Conservation (phyloP, 1,140 invertebrate species). For the Sarcophaga peregrina region DNA sequence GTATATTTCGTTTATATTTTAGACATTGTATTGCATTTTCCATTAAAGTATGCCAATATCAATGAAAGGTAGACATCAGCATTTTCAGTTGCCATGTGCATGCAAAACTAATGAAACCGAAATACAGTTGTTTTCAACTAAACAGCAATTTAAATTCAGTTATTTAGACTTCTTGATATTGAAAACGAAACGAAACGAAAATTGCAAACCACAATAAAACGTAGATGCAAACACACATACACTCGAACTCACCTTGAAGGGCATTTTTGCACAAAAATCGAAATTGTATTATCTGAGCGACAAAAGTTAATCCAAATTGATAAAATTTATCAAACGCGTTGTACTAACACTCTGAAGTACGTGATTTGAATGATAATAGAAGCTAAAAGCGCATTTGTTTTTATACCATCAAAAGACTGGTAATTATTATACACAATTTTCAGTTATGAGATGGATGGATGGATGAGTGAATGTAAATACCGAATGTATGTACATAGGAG, state of each 20-base stretch:
- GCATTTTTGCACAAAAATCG: conserved; percentile 50
- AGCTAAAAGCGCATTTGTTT: conserved; percentile 56
- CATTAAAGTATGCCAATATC: conserved; percentile 33
- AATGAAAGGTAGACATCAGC: neutral
- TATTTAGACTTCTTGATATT: neutral
- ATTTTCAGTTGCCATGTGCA: conserved; percentile 29
- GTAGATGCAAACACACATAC: neutral
- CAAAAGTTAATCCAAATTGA: conserved; percentile 26
- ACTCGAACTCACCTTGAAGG: conserved; percentile 62
- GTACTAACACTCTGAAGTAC: conserved; percentile 58
- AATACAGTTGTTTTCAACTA: neutral
- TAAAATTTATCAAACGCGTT: conserved; percentile 43
- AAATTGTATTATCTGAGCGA: neutral
- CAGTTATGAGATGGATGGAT: too few relatives aligned
- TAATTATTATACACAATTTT: conserved; percentile 45
- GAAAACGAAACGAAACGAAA: neutral
- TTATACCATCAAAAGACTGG: conserved; percentile 51
- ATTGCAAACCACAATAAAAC: neutral
- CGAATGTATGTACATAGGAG: too few relatives aligned
- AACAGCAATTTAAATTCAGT: neutral
- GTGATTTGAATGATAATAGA: conserved; percentile 64
- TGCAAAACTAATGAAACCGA: neutral
- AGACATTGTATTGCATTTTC: conserved; percentile 37
- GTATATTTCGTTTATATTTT: too few relatives aligned
- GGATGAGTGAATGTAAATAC: too few relatives aligned